Percentiles rank a stretch among this genome's conserved stretches.
phyloP scores from a whole-genome alignment of 2,888 invertebrate species.

The Odontocerum albicorne region DNA sequence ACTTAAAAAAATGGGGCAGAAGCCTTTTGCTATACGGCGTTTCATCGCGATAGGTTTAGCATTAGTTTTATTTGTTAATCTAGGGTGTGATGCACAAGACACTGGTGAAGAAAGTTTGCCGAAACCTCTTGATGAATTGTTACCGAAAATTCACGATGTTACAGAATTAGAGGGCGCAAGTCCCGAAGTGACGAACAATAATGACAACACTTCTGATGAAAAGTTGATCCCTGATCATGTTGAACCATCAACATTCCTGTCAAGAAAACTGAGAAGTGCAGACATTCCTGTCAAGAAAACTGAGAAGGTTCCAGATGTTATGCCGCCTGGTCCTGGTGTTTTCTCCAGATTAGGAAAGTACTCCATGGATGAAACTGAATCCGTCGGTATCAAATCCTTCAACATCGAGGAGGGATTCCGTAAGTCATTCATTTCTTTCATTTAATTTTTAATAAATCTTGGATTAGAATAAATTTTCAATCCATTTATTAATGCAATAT shows the following conservation, averaged over 20 bases:
- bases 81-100: conserved; percentile 18
- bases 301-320: conserved; percentile 34
- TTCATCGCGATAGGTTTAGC: conserved; percentile 3
- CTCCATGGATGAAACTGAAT: conserved; percentile 40
- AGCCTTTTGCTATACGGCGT: conserved; percentile 6
- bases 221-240: conserved; percentile 1
- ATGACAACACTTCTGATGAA: neutral
- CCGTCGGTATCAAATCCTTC: conserved; percentile 38
- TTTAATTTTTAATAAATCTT: no score
- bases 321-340: neutral
- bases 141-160: neutral
- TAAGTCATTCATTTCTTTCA: neutral
- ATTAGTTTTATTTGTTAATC: conserved; percentile 14
- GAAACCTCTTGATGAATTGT: neutral
- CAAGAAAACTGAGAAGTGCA: no score
- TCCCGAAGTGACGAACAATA: neutral
- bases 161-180: neutral
- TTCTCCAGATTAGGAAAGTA: conserved; percentile 33
- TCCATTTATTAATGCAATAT: no score
- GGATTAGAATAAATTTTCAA: no score
- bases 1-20: conserved; percentile 25
- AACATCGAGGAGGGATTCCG: conserved; percentile 13
- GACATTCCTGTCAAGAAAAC: no score
- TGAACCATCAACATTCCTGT: conserved; percentile 19
- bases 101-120: neutral